phyloP scores from a whole-genome alignment of 2,888 invertebrate species.

The Tetramorium bicarinatum region DNA sequence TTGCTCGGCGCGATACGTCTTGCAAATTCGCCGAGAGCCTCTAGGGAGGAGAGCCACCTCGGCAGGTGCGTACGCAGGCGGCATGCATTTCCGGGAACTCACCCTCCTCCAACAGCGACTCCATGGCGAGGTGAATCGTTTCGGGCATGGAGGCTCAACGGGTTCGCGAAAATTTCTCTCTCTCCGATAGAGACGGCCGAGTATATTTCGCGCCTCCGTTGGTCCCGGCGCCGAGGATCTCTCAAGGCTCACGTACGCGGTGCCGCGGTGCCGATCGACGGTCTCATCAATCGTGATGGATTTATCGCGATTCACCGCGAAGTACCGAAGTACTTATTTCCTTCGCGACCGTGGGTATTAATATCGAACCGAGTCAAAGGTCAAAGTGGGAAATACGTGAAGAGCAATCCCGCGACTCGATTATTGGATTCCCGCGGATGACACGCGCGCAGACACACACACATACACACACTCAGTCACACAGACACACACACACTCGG shows the following conservation, averaged over 20 bases:
- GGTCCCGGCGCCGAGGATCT: constrained; percentile 12
- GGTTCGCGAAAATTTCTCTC: background rate
- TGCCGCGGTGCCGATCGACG: background rate
- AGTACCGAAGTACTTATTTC: background rate
- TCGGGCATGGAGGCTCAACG: constrained; percentile 62
- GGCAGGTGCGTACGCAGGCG: constrained; percentile 30
- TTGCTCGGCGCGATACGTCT: background rate
- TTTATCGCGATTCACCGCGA: background rate
- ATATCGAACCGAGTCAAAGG: constrained; percentile 21
- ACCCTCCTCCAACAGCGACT: constrained; percentile 51
- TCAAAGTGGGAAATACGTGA: constrained; percentile 24
- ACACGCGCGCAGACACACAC: background rate
- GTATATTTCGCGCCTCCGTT: constrained; percentile 12
- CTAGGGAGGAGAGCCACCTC: background rate
- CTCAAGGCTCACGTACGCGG: background rate
- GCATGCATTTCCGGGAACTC: constrained; percentile 31
- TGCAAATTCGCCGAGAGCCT: constrained; percentile 15
- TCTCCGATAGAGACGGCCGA: no score
- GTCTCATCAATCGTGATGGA: constrained; percentile 12
- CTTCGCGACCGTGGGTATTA: background rate
- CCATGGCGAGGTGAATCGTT: constrained; percentile 26
- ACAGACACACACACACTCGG: no score
- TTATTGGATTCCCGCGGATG: constrained; percentile 13
- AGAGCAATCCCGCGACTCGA: constrained; percentile 1
- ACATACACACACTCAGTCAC: no score